Percentiles rank a stretch among this genome's conserved stretches.
phyloP scores from a whole-genome alignment of 37 sponge, comb jelly and placozoan genomes.

The Halisarca cf. caerulea region DNA sequence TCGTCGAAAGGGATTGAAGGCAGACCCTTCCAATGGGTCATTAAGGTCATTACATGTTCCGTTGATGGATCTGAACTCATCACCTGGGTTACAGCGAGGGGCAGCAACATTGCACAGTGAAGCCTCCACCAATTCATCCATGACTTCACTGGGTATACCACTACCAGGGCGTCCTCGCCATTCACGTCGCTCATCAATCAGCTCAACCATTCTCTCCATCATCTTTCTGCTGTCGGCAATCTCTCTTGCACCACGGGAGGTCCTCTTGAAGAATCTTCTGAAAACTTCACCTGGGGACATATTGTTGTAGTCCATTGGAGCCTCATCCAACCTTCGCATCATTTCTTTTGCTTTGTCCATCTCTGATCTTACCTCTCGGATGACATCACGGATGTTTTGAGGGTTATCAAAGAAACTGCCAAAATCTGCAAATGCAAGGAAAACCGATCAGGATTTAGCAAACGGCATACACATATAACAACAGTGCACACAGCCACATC shows the following conservation, averaged over 20 bases:
- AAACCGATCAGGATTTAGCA: no score
- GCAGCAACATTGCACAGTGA: not conserved
- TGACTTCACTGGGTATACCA: not conserved
- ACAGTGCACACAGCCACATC: no score
- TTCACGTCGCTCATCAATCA: not conserved
- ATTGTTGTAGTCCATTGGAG: not conserved
- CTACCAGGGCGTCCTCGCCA: not conserved
- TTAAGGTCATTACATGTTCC: constrained; percentile 89
- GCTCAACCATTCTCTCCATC: not conserved
- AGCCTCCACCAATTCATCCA: not conserved
- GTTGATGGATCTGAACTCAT: constrained; percentile 51
- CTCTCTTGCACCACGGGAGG: not conserved
- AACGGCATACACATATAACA: no score
- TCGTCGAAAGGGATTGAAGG: constrained; percentile 56
- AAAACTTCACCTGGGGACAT: not conserved
- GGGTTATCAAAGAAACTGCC: not conserved
- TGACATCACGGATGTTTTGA: not conserved
- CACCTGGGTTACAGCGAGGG: not conserved
- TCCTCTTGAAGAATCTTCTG: not conserved
- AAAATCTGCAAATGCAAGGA: not conserved
- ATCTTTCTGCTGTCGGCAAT: not conserved
- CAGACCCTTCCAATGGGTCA: constrained; percentile 62
- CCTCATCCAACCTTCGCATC: not conserved
- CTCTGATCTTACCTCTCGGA: not conserved
- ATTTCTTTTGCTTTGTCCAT: constrained; percentile 5